Base-by-base conservation (phyloP, 2,797 vertebrate species). In the Hapalemur alaotrensis region DNA sequence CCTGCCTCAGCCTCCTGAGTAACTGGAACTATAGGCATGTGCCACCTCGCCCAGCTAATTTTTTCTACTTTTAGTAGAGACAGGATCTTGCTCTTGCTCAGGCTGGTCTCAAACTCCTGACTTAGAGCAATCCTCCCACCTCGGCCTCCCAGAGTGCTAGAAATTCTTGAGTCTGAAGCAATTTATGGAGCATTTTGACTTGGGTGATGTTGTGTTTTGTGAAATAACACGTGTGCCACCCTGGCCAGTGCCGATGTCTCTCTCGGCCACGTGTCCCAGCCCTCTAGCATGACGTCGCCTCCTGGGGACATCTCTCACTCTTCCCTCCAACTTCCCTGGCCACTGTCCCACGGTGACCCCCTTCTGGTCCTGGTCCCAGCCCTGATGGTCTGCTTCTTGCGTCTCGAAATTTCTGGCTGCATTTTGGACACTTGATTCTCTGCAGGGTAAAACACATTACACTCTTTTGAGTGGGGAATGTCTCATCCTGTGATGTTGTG, bases 221-320 rank as follows among this genome's bases (percentile, higher is more conserved):
- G 14, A 50, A 57, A 78, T 46, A 38, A 70, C 82, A 63, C 1
- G 0, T 0, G 0, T 0, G 2, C 28, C 57, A 41, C 11, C 52
- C 22, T 22, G n/a, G 43, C 63, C 35, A 32, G 35, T 0, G 1
- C 1, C 15, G 22, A 2, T 1, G 3, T 54, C 23, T 63, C 11
- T 38, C 46, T 70, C 5, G 1, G 89, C 9, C 7, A 10, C 1
- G 0, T 0, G 0, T 48, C 28, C 89, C 48, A 75, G 11, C 10
- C 35, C 7, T 4, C 35, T 67, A 23, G 22, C 4, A 25, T 0
- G 2, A 28, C 35, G 1, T 70, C 3, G 30, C 32, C 10, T 2
- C 10, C 28, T 46, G 8, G 13, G 20, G 18, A 50, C 38, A 7
- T 13, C 41, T 35, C 28, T n/a, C 1, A 0, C 28, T 48, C 43